Evolutionary conservation across 2,888 invertebrate genomes (phyloP).

Genomic region (Orthosia cruda): DNA sequence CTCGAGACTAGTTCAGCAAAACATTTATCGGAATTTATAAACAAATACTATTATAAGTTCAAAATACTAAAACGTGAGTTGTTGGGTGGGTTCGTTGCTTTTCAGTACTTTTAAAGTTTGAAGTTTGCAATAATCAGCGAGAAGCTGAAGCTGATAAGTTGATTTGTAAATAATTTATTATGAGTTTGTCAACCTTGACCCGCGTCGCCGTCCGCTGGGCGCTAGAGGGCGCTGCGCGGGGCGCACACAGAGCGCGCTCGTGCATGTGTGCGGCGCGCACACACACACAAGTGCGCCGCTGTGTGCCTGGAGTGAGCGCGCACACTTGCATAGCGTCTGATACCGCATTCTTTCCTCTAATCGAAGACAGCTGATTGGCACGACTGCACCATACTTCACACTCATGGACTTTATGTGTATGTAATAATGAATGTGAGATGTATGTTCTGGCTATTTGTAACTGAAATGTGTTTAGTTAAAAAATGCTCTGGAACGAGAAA

Average conservation of each 20-base stretch:
- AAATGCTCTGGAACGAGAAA: constrained; percentile 36
- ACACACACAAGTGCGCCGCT: constrained; percentile 73
- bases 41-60: constrained; percentile 77
- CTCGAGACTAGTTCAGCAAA: constrained; percentile 78
- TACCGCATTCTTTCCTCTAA: constrained; percentile 79
- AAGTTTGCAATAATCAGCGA: constrained; percentile 59
- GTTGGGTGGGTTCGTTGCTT: constrained; percentile 56
- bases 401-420: constrained; percentile 62
- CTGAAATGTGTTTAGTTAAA: constrained; percentile 47
- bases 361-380: constrained; percentile 80
- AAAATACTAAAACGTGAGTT: constrained; percentile 66
- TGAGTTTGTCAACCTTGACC: constrained; percentile 90
- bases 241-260: constrained; percentile 75
- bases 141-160: constrained; percentile 77
- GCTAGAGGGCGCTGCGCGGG: constrained; percentile 85
- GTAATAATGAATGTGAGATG: constrained; percentile 57
- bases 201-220: constrained; percentile 76
- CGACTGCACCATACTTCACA: constrained; percentile 71
- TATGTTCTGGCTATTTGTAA: constrained; percentile 51
- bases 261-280: constrained; percentile 81
- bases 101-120: constrained; percentile 55
- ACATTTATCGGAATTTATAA: constrained; percentile 88
- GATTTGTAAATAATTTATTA: constrained; percentile 86
- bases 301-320: constrained; percentile 80
- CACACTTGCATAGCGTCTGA: constrained; percentile 73